Percentiles rank a stretch among this genome's conserved stretches.
Evolutionary conservation across 1,140 invertebrate species (phyloP).

Genomic region (Hypsibius dujardini): DNA sequence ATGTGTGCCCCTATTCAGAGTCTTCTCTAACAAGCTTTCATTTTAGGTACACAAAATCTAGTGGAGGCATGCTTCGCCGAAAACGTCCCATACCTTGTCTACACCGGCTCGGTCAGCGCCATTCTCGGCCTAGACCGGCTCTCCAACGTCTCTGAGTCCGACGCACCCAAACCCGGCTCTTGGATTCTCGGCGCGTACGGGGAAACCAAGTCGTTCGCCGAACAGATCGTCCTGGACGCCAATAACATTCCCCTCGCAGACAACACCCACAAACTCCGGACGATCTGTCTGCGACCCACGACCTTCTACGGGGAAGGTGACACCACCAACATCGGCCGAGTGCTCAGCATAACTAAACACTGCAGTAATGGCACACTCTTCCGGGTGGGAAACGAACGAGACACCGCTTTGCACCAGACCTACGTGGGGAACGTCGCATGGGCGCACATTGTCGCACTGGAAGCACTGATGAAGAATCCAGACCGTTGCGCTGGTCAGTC

Average conservation of each 20-base stretch:
- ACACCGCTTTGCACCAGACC: neutral
- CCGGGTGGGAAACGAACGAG: neutral
- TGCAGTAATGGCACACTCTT: neutral
- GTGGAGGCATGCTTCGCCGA: neutral
- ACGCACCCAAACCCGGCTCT: neutral
- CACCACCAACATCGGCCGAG: neutral
- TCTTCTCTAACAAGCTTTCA: neutral
- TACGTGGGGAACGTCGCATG: conserved; percentile 16
- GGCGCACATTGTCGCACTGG: neutral
- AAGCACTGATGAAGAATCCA: neutral
- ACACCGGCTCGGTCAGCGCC: conserved; percentile 2
- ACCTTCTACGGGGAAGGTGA: conserved; percentile 2
- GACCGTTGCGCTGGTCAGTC: neutral
- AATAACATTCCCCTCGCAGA: neutral
- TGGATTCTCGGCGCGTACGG: neutral
- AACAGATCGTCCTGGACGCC: conserved; percentile 8
- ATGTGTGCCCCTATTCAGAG: too few relatives aligned
- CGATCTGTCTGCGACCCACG: neutral
- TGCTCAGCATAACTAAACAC: neutral
- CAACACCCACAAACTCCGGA: neutral
- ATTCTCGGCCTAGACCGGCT: neutral
- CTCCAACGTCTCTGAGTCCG: neutral
- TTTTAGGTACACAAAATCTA: conserved; percentile 10
- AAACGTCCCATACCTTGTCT: neutral
- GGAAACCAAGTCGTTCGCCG: conserved; percentile 14